Conservation (phyloP, 2,888 invertebrate species). For the Tiliacea aurago region DNA sequence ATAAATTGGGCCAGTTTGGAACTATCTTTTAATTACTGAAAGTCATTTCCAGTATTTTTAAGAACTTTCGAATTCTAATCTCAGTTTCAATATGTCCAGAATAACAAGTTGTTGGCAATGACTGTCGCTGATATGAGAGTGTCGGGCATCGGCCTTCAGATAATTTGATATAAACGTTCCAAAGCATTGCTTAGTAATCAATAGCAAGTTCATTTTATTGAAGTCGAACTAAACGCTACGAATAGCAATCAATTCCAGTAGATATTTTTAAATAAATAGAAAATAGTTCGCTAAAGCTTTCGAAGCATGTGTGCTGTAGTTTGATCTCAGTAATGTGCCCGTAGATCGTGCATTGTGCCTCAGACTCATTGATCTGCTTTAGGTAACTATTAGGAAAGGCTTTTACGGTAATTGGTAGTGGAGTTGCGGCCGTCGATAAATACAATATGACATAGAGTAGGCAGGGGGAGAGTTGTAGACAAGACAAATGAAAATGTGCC, state of each 20-base stretch:
- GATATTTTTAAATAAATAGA: slow-evolving; percentile 20
- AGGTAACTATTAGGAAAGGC: slow-evolving; percentile 64
- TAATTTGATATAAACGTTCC: background rate
- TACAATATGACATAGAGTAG: slow-evolving; percentile 25
- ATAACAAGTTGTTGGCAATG: background rate
- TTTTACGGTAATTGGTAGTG: slow-evolving; percentile 72
- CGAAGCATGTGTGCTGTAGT: slow-evolving; percentile 6
- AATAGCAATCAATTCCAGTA: slow-evolving; percentile 40
- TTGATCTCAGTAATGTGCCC: slow-evolving; percentile 48
- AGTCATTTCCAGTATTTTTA: background rate
- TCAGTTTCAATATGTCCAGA: background rate
- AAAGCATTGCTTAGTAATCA: slow-evolving; percentile 1
- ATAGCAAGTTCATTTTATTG: slow-evolving; percentile 7
- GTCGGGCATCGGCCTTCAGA: background rate
- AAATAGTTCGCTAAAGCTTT: slow-evolving; percentile 15
- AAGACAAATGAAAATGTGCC: background rate
- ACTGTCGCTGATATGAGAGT: background rate
- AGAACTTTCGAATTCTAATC: background rate
- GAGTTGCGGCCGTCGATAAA: slow-evolving; percentile 32
- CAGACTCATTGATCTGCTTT: slow-evolving; percentile 48
- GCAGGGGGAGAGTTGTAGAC: background rate
- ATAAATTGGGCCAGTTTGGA: background rate
- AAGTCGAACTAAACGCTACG: background rate
- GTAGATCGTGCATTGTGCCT: slow-evolving; percentile 41
- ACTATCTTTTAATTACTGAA: background rate